Percentiles rank a stretch among this genome's conserved stretches.
Evolutionary conservation across 2,797 vertebrate genomes (phyloP).

Genomic region (Ctenopoma kingsleyae): DNA sequence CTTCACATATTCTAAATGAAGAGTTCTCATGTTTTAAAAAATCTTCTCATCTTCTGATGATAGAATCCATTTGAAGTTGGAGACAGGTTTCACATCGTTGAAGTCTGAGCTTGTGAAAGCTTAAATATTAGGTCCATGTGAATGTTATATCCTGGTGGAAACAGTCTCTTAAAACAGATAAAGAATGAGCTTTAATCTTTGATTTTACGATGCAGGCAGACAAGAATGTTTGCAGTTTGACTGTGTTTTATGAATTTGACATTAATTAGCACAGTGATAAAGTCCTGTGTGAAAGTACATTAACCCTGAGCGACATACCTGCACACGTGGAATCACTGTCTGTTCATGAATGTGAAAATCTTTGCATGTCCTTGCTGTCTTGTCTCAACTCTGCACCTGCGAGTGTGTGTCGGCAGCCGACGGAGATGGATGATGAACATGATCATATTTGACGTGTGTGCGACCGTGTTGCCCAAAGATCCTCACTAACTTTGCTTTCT

Average conservation of each 20-base stretch:
- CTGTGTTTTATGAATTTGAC: too few relatives aligned
- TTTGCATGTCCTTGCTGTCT: conserved; percentile 11
- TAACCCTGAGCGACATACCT: background rate
- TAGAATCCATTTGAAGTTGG: conserved; percentile 46
- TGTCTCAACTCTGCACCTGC: conserved; percentile 22
- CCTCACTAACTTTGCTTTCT: conserved; percentile 39
- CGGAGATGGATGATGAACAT: conserved; percentile 45
- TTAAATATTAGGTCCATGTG: background rate
- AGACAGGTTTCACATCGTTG: conserved; percentile 19
- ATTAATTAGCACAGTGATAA: too few relatives aligned
- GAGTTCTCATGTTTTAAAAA: background rate
- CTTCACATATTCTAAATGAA: too few relatives aligned
- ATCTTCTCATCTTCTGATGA: conserved; percentile 31
- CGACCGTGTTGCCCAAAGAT: background rate
- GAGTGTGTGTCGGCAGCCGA: background rate
- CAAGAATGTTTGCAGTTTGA: background rate
- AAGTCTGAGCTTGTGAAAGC: background rate
- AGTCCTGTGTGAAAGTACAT: background rate
- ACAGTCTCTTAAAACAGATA: background rate
- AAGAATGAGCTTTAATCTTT: background rate
- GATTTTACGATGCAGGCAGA: background rate
- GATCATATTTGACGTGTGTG: conserved; percentile 37
- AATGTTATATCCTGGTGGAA: background rate
- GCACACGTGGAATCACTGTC: conserved; percentile 2
- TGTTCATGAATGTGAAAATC: conserved; percentile 3